phyloP scores from a whole-genome alignment of 1,140 invertebrate genomes.

The Aporrectodea caliginosa region DNA sequence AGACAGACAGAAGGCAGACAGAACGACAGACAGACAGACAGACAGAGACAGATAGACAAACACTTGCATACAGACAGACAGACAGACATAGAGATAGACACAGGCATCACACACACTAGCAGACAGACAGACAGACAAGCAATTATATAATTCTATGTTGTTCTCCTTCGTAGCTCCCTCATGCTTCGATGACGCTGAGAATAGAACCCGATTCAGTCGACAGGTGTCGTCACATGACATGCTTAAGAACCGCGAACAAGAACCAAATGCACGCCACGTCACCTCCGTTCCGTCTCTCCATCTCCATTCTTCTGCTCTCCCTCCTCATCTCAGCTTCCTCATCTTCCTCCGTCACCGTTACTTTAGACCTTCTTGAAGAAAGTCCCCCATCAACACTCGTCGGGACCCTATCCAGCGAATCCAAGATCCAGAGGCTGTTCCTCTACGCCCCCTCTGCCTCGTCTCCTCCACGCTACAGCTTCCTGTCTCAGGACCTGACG shows the following conservation, averaged over 20 bases:
- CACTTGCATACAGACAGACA: too few species aligned
- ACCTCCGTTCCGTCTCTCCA: too few species aligned
- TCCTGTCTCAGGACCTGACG: neutral
- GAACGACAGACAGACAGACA: neutral
- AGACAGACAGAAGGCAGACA: too few species aligned
- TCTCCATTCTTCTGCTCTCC: neutral
- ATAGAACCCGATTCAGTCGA: too few species aligned
- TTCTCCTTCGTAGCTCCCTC: too few species aligned
- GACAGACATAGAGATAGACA: too few species aligned
- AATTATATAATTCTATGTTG: too few species aligned
- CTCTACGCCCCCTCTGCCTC: neutral
- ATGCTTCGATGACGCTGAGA: too few species aligned
- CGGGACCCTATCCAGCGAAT: neutral
- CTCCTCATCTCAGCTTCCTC: neutral
- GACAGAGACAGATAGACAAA: too few species aligned
- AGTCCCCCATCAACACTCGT: neutral
- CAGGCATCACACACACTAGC: too few species aligned
- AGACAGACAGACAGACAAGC: too few species aligned
- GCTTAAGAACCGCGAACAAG: neutral
- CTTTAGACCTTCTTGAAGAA: neutral
- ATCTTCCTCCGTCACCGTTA: neutral
- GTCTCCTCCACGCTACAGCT: neutral
- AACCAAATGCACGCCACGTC: neutral
- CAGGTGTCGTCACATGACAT: too few species aligned
- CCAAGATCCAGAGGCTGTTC: neutral